Evolutionary conservation across 2,113 vertebrate genomes (phyloP).

Genomic region (Heloderma charlesbogerti): DNA sequence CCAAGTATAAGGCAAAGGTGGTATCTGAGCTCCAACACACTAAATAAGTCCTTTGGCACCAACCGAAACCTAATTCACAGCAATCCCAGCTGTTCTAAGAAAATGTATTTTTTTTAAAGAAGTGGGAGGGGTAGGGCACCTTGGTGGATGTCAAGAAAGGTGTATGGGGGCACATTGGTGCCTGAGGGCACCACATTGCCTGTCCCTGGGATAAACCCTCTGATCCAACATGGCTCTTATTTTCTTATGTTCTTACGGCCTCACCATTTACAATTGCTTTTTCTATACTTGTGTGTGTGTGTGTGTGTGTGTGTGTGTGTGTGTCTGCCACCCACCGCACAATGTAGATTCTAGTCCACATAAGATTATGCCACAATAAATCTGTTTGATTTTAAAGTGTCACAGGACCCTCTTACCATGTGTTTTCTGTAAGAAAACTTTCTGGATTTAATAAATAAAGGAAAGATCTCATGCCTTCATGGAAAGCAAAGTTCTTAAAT

Average conservation of each 20-base stretch:
- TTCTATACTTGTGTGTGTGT: not conserved
- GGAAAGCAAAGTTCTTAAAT: not conserved
- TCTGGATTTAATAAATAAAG: not conserved
- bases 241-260: not conserved
- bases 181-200: no score
- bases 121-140: no score
- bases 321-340: not conserved
- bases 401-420: not conserved
- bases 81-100: no score
- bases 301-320: not conserved
- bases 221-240: no score
- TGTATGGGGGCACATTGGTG: no score
- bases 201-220: no score
- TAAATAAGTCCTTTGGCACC: no score
- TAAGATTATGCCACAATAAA: not conserved
- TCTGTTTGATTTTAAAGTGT: not conserved
- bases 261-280: not conserved
- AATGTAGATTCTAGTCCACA: not conserved
- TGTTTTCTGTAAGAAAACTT: not conserved
- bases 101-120: no score
- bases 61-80: not conserved
- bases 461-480: not conserved
- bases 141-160: no score
- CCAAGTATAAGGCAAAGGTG: no score
- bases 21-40: no score